Percentiles rank a stretch among this genome's conserved stretches.
phyloP scores from a whole-genome alignment of 2,113 vertebrate species.

The Nansenia antarctica region DNA sequence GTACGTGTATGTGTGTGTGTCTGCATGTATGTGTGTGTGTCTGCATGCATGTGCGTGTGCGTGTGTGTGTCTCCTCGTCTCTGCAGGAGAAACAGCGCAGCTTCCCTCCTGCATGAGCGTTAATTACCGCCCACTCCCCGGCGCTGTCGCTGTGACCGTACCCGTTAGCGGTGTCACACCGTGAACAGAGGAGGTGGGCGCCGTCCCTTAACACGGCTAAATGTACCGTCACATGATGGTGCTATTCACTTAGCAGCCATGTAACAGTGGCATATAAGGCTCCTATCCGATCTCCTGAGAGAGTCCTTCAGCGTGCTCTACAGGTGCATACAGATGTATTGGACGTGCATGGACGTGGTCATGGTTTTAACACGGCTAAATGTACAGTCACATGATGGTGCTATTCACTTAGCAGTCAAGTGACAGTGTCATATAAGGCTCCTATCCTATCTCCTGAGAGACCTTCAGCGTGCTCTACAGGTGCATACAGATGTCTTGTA shows the following conservation, averaged over 20 bases:
- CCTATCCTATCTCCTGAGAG: not conserved
- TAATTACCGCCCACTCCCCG: slow-evolving; percentile 61
- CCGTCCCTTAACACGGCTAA: not conserved
- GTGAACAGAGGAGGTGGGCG: not conserved
- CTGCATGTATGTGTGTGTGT: no score
- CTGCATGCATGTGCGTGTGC: no score
- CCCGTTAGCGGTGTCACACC: slow-evolving; percentile 21
- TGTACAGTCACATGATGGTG: slow-evolving; percentile 18
- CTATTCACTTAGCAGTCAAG: slow-evolving; percentile 18
- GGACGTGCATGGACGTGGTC: no score
- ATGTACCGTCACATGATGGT: slow-evolving; percentile 19
- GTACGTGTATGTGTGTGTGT: no score
- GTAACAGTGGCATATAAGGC: not conserved
- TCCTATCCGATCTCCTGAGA: not conserved
- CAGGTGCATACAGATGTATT: not conserved
- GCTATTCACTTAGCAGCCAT: slow-evolving; percentile 19
- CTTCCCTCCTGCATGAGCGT: slow-evolving; percentile 47
- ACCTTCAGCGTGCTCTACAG: not conserved
- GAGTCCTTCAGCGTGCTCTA: not conserved
- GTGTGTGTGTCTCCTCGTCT: slow-evolving; percentile 36
- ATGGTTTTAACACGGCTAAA: no score
- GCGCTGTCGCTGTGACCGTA: slow-evolving; percentile 3
- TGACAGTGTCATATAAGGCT: not conserved
- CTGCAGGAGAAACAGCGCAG: slow-evolving; percentile 40
- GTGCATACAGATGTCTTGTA: not conserved